phyloP scores from a whole-genome alignment of 2,797 vertebrate species.

The Labeo calbasu region DNA sequence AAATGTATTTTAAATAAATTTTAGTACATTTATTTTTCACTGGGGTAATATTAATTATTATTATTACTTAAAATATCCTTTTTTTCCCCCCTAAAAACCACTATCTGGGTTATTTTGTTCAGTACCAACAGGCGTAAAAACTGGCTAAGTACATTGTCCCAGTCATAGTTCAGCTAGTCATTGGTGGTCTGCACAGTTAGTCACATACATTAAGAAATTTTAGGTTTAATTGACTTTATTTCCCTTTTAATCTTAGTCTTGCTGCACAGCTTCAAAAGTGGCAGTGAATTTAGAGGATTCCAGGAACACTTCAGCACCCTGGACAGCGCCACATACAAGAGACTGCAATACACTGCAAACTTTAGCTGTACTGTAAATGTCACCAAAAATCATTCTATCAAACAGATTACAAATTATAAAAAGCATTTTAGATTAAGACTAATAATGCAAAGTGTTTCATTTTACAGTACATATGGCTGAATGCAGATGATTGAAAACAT shows the following conservation, averaged over 20 bases:
- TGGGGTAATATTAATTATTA: neutral
- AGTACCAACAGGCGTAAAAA: neutral
- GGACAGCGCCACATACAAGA: conserved; percentile 51
- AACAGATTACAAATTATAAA: neutral
- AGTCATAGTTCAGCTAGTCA: neutral
- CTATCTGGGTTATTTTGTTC: neutral
- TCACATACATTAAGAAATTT: neutral
- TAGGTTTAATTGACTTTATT: neutral
- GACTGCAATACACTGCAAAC: neutral
- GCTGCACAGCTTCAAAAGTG: neutral
- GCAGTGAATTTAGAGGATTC: conserved; percentile 1
- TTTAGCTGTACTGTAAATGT: neutral
- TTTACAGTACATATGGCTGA: neutral
- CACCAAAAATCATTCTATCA: neutral
- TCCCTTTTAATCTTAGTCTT: neutral
- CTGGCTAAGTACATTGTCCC: neutral
- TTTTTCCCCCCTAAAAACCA: neutral
- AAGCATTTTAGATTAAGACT: neutral
- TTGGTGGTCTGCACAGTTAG: neutral
- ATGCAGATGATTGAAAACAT: neutral
- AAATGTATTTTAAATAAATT: no score
- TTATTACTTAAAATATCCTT: neutral
- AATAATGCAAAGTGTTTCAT: neutral
- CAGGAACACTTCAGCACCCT: conserved; percentile 52
- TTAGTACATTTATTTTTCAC: no score